phyloP scores from a whole-genome alignment of 2,113 vertebrate species.

The Myrmecobius fasciatus region DNA sequence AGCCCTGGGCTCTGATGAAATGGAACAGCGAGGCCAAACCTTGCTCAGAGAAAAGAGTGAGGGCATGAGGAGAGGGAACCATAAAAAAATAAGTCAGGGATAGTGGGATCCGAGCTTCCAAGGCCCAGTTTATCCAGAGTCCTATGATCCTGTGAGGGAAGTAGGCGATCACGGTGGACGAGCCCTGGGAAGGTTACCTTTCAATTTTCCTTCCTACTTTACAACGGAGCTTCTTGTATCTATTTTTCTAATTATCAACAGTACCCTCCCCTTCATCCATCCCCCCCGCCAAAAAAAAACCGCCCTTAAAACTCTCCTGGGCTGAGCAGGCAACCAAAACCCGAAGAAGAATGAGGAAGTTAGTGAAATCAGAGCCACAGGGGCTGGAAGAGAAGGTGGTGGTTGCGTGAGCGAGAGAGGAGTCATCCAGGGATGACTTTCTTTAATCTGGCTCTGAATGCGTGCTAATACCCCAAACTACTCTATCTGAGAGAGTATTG shows the following conservation, averaged over 20 bases:
- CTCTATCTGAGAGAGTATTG: neutral
- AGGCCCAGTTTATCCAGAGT: neutral
- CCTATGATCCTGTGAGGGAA: neutral
- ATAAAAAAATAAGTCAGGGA: neutral
- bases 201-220: neutral
- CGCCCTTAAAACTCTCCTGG: neutral
- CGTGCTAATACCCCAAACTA: neutral
- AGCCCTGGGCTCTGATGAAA: neutral
- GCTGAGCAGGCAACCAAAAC: neutral
- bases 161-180: neutral
- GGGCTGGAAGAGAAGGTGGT: neutral
- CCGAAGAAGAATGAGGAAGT: neutral
- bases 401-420: neutral
- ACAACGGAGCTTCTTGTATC: neutral
- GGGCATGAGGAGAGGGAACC: neutral
- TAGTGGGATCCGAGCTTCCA: neutral
- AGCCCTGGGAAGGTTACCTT: neutral
- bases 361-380: neutral
- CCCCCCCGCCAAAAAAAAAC: neutral
- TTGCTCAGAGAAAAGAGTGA: neutral
- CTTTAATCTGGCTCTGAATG: neutral
- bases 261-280: neutral
- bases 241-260: neutral
- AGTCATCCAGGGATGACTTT: slow-evolving; percentile 40
- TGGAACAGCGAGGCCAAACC: neutral